Base-by-base conservation (phyloP, 2,888 invertebrate genomes). In the Noctuana brunneofusca region DNA sequence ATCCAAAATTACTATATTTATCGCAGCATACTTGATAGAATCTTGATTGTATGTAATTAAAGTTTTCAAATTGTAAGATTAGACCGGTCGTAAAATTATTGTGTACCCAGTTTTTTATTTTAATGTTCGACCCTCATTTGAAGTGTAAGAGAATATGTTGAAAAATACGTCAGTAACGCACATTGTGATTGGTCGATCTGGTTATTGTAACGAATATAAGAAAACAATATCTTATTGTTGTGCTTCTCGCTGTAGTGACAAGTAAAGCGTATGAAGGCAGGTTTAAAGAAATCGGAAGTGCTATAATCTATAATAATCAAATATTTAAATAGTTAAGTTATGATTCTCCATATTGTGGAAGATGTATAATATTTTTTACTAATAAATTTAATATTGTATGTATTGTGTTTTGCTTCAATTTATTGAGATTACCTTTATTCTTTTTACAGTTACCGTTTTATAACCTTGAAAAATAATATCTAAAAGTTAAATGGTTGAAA, bases 311-410 rank as follows among this genome's bases (percentile, higher is more conserved):
- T 87, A 77, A 88, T 89, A 89, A 89, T 89, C 88, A 88, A 89
- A 88, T 90, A 86, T 87, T 87, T 86, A 87, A 87, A 80, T 83
- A 87, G 86, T 89, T 90, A 89, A 90, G 89, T 90, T 89, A 89
- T 87, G 81, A 89, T 89, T 91, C 89, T 89, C 89, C 91, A 89
- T 89, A 89, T 89, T 90, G 89, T 89, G 91, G 91, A 90, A 89
- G 90, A 91, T 90, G 91, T 90, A 91, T 91, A 88, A 91, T 91
- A 91, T 91, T 91, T 90, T 91, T 90, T 91, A 91, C 91, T 91
- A 91, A 91, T 91, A 91, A 91, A 91, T 91, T 91, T 91, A 91
- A 90, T 91, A 91, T 89, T 90, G 86, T 90, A 90, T 56, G 65
- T 56, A 54, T 43, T 59, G 74, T 65, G 80, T 87, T 87, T 87